Conservation (phyloP, 2,797 vertebrate species). For the Kryptolebias ocellatus region DNA sequence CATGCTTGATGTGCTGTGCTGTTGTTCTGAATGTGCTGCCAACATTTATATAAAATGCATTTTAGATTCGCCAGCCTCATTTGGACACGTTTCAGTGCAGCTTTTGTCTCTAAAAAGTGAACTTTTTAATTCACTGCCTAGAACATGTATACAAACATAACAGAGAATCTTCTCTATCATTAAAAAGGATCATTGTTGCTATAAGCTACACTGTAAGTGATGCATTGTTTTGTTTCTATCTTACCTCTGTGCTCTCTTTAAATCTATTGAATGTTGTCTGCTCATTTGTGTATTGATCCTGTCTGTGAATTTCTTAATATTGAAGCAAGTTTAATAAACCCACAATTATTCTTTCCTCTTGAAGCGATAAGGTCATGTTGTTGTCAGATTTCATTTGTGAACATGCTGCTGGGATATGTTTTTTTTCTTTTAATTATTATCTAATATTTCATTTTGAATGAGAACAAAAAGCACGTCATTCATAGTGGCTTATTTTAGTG, state of each 20-base stretch:
- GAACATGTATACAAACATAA: conserved; percentile 7
- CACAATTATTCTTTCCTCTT: conserved; percentile 13
- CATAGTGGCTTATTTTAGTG: not conserved
- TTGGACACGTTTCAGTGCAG: too few species aligned
- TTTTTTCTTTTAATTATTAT: not conserved
- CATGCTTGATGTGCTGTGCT: conserved; percentile 53
- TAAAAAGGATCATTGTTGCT: conserved; percentile 10
- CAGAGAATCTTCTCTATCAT: conserved; percentile 19
- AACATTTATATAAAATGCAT: conserved; percentile 37
- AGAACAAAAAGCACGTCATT: too few species aligned
- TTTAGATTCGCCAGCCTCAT: conserved; percentile 11
- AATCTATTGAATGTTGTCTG: conserved; percentile 49
- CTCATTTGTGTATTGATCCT: conserved; percentile 34
- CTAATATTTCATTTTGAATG: too few species aligned
- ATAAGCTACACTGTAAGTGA: conserved; percentile 43
- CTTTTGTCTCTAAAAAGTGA: not conserved
- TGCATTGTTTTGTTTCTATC: not conserved
- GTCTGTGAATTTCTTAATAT: conserved; percentile 49
- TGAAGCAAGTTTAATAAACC: conserved; percentile 55
- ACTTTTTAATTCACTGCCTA: conserved; percentile 5
- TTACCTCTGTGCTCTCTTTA: conserved; percentile 30
- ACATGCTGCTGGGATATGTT: not conserved
- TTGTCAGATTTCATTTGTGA: conserved; percentile 15
- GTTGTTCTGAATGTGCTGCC: conserved; percentile 64
- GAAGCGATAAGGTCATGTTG: not conserved